phyloP scores from a whole-genome alignment of 2,113 vertebrate genomes.

The Sinocyclocheilus rhinocerous region DNA sequence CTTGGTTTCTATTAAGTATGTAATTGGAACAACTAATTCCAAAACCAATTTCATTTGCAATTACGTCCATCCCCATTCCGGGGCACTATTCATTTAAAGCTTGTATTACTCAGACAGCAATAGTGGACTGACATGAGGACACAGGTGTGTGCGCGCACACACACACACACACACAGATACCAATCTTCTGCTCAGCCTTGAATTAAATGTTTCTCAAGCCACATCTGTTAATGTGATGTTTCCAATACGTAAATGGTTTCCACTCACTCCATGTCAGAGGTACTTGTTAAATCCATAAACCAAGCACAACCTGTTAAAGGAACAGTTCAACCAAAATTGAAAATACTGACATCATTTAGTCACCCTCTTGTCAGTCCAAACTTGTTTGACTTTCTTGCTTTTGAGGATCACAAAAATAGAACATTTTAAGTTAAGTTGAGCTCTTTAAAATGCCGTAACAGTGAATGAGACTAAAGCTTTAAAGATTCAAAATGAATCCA shows the following conservation, averaged over 20 bases:
- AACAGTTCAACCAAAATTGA: no score
- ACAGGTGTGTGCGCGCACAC: background rate
- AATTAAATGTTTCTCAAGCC: constrained; percentile 39
- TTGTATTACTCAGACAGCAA: constrained; percentile 16
- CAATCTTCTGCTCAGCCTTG: constrained; percentile 23
- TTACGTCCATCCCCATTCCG: constrained; percentile 41
- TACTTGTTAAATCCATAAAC: constrained; percentile 2
- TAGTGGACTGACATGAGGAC: constrained; percentile 38
- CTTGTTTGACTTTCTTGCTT: background rate
- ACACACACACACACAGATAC: background rate
- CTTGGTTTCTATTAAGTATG: constrained; percentile 47
- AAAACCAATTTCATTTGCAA: constrained; percentile 54
- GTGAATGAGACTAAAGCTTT: no score
- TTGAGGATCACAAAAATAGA: background rate
- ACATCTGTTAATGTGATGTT: constrained; percentile 20
- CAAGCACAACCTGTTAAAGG: background rate
- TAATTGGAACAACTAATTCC: constrained; percentile 55
- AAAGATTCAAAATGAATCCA: background rate
- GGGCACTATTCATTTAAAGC: constrained; percentile 52
- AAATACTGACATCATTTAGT: no score
- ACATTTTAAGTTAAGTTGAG: background rate
- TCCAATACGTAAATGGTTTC: constrained; percentile 21
- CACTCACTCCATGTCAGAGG: constrained; percentile 16
- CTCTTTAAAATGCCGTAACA: no score
- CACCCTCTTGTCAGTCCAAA: no score